These are phyloP conservation scores for Peucedramus taeniatus DNA, from an alignment of 2,113 vertebrate genomes.

Conservation along the genomic window DNA sequence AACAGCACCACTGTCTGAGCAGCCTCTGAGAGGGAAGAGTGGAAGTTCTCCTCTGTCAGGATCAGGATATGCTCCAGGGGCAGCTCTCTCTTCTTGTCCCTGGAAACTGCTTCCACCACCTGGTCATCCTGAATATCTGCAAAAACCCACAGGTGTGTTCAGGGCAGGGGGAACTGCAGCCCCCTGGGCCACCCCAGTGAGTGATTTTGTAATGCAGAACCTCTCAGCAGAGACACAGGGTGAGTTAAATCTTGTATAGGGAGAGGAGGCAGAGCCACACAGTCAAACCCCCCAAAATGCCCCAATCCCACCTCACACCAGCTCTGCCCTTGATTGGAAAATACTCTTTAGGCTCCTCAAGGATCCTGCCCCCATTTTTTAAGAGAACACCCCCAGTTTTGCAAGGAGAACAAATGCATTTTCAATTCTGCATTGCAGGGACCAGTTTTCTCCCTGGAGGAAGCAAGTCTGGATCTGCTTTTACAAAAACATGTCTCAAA, in stretches of 20 bases:
- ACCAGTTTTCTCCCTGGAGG: background rate
- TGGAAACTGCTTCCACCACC: constrained; percentile 80
- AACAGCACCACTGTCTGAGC: constrained; percentile 81
- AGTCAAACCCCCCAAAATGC: background rate
- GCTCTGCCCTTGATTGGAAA: background rate
- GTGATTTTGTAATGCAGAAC: background rate
- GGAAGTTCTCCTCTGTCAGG: constrained; percentile 83
- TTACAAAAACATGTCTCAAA: background rate
- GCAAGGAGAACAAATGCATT: background rate
- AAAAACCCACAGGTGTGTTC: background rate
- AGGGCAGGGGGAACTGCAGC: background rate
- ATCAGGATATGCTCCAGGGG: constrained; percentile 74
- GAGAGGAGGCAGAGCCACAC: background rate
- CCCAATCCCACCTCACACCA: background rate
- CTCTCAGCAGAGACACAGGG: fast-evolving
- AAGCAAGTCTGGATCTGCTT: background rate
- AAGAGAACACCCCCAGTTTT: background rate
- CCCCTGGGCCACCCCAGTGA: background rate
- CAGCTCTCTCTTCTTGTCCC: constrained; percentile 72
- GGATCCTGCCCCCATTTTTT: background rate
- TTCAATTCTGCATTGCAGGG: background rate
- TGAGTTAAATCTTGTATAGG: fast-evolving
- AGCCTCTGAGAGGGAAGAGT: constrained; percentile 45
- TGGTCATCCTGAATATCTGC: constrained; percentile 88
- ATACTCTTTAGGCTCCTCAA: background rate